Base-by-base conservation (phyloP, 2,888 invertebrate species). In the Euzetes globulus region DNA sequence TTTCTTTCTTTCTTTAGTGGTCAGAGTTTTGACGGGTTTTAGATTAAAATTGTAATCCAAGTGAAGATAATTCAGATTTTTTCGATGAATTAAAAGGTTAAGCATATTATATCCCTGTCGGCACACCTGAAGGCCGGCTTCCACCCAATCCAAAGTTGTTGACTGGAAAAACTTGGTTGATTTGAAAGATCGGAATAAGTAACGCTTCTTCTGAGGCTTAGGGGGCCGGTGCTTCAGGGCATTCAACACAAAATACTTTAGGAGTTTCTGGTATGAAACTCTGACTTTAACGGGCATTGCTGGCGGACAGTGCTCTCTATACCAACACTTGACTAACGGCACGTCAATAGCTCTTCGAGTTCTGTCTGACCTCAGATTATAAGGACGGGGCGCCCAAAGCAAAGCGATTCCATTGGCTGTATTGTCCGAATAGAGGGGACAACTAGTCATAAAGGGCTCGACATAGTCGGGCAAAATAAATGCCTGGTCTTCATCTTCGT, bases 101-200 rank as follows among this genome's bases (percentile, higher is more conserved):
- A 99, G 85, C 99, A 99, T 99, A 84, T 99, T 99, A 85, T 99
- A 99, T 3, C 99, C 99, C 84, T 99, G 99, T 0, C 98, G 88
- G 82, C 99, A 98, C 1, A 97, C 84, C 85, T 99, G 99, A 63
- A 99, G 85, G 5, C 99, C 99, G 15, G 96, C 97, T 84, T 99
- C 99, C 1, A 99, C 99, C 99, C 99, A 99, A 85, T 99, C 99
- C 79, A 99, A 85, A 0, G 96, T 96, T 0, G 99, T 99, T 0
- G 95, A 95, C 88, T 99, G 98, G 87, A 99, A 99, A 86, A 99
- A 99, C 84, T 99, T 99, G 0, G 99, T 99, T 0, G 97, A 93
- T 84, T 99, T 99, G 85, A 99, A 99, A 0, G 99, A 99, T 41
- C 98, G 89, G 88, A 99, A 99, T 65, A 99, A 85, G 81, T 97